These are phyloP conservation scores for Mimas tiliae DNA, from an alignment of 2,888 invertebrate genomes.

Conservation along the genomic window DNA sequence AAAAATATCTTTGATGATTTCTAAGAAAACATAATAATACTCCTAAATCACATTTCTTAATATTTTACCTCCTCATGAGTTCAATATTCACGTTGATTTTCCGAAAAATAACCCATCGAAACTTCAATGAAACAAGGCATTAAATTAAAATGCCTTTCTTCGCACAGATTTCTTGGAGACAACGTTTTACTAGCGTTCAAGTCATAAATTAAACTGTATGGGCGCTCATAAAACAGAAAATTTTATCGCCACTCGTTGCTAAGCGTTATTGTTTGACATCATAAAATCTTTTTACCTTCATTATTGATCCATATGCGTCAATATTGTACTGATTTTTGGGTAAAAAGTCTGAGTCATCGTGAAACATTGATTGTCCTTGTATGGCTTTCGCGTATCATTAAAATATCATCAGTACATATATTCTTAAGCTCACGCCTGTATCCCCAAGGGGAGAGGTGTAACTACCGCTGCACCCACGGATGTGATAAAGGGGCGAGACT, in stretches of 20 bases:
- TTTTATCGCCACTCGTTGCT: constrained; percentile 55
- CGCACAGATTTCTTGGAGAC: constrained; percentile 41
- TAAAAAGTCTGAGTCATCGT: too few species aligned
- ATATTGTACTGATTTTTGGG: background rate
- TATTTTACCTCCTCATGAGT: constrained; percentile 7
- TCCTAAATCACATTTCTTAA: constrained; percentile 1
- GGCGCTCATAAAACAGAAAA: constrained; percentile 55
- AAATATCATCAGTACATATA: too few species aligned
- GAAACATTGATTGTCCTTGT: too few species aligned
- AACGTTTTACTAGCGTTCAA: constrained; percentile 50
- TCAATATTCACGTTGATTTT: background rate
- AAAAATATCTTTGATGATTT: background rate
- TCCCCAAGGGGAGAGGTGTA: too few species aligned
- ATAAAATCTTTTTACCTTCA: constrained; percentile 1
- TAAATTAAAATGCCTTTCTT: background rate
- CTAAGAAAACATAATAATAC: background rate
- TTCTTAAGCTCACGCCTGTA: too few species aligned
- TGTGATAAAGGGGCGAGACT: too few species aligned
- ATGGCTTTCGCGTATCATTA: too few species aligned
- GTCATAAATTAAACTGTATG: constrained; percentile 57
- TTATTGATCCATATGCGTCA: background rate
- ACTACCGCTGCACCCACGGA: too few species aligned
- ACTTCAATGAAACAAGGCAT: constrained; percentile 1
- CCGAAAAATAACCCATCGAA: background rate
- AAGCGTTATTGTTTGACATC: constrained; percentile 33